Base-by-base conservation (phyloP, 2,797 vertebrate genomes). In the Mionectes olivaceus region DNA sequence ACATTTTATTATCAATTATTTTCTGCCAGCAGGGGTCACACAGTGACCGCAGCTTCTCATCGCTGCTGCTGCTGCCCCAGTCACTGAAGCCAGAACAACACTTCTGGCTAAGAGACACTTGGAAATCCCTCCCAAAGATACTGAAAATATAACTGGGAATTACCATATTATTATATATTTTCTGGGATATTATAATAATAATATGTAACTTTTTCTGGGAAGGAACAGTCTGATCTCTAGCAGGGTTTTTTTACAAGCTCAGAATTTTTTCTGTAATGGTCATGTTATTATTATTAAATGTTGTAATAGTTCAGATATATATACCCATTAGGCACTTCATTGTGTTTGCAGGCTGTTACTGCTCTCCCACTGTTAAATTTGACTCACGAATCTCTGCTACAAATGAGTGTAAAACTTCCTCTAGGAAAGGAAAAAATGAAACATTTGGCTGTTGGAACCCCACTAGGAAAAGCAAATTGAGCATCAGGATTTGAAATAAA, bases 1-100 rank as follows among this genome's bases (percentile, higher is more conserved):
- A 16, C 41, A 13, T 56, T 73, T 67, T 35, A 3, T 35, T 37
- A 27, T 13, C 15, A 50, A 15, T 77, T 44, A 24, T 88, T 87
- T 87, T 41, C 65, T 88, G 74, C 95, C 96, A 94, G 92, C 87
- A 94, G 94, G 83, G 89, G 95, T 94, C 95, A 91, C 30, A 65
- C 83, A 0, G 37, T 46, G 37, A 88, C 85, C 17, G 3, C 76
- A 49, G 41, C 50, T 83, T 59, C 37, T 19, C 28, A 27, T 18
- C 5, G 0, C 24, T 0, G 1, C 30, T 0, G 1, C 32, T 21
- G 22, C 11, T 24, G 70, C 49, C n/a, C 41, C 19, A 9, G 47
- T 15, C 49, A 6, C 53, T 10, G 27, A 2, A 12, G 11, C 14
- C 65, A 13, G 44, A 19, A 3, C 30, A 23, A 52, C 41, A 1